Evolutionary conservation across 1,140 invertebrate species (phyloP).

Genomic region (Ceratosolen solmsi): DNA sequence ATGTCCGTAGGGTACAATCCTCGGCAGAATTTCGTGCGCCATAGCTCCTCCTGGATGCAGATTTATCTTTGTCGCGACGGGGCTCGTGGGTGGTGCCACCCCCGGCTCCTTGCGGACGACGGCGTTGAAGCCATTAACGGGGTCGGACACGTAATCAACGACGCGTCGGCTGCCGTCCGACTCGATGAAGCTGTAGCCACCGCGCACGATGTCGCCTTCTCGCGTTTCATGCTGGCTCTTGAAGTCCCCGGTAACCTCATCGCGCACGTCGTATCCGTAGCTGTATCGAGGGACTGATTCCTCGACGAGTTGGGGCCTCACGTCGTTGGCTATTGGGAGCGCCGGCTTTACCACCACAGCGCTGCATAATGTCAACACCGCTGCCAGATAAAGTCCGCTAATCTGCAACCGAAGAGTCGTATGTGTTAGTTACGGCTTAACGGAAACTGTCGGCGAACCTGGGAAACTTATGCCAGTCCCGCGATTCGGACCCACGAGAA

Average conservation of each 20-base stretch:
- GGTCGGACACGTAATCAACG: conserved; percentile 72
- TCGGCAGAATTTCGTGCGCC: not conserved
- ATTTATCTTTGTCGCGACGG: conserved; percentile 51
- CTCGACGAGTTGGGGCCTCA: not conserved
- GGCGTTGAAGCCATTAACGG: conserved; percentile 71
- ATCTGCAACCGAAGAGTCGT: not conserved
- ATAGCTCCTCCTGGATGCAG: not conserved
- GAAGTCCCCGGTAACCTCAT: conserved; percentile 27
- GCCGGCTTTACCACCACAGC: conserved; percentile 25
- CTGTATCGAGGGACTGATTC: conserved; percentile 20
- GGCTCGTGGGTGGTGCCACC: conserved; percentile 55
- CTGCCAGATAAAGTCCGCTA: not conserved
- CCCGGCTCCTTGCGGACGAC: conserved; percentile 63
- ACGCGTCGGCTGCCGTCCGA: conserved; percentile 71
- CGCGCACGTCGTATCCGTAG: conserved; percentile 42
- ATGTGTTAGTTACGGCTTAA: too few species aligned
- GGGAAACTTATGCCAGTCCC: too few species aligned
- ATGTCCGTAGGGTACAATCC: not conserved
- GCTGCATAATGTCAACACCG: not conserved
- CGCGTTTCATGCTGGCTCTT: conserved; percentile 46
- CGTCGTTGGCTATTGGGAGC: not conserved
- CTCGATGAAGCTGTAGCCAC: conserved; percentile 63
- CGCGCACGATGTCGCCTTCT: conserved; percentile 42
- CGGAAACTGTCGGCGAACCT: too few species aligned
- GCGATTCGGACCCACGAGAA: too few species aligned